These are phyloP conservation scores for Trypoxylus dichotomus DNA, from an alignment of 1,140 invertebrate genomes.

Conservation along the genomic window DNA sequence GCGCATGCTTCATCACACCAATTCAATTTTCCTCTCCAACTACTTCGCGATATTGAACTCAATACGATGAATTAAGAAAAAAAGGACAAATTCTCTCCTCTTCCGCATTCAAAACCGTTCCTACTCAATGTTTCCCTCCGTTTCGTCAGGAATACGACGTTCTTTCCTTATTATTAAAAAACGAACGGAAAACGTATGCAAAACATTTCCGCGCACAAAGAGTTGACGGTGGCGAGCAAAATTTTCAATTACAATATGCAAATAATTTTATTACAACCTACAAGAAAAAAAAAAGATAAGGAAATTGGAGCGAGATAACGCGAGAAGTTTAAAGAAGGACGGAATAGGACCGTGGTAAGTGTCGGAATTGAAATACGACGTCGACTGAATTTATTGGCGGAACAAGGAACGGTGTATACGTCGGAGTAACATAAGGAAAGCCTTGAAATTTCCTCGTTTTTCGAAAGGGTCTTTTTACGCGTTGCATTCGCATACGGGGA, in stretches of 20 bases:
- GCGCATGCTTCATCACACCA: not conserved
- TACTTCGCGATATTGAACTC: not conserved
- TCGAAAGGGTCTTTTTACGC: no score
- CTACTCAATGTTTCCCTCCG: not conserved
- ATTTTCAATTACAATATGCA: constrained; percentile 26
- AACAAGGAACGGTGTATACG: no score
- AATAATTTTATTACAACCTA: constrained; percentile 26
- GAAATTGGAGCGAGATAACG: not conserved
- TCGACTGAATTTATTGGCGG: constrained; percentile 1
- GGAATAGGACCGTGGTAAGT: not conserved
- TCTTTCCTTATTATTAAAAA: not conserved
- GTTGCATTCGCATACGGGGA: no score
- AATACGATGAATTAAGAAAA: not conserved
- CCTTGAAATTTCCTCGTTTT: no score
- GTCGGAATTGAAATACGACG: constrained; percentile 13
- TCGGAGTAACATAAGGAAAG: no score
- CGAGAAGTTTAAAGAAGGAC: not conserved
- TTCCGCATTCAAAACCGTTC: not conserved
- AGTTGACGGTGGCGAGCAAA: not conserved
- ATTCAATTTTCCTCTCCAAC: not conserved
- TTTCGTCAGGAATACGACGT: not conserved
- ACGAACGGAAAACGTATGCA: not conserved
- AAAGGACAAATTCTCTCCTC: not conserved
- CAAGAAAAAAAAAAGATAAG: not conserved
- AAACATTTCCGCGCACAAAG: not conserved